Evolutionary conservation across 2,888 invertebrate genomes (phyloP).

Genomic region (Rhimphoctona megacephalus): DNA sequence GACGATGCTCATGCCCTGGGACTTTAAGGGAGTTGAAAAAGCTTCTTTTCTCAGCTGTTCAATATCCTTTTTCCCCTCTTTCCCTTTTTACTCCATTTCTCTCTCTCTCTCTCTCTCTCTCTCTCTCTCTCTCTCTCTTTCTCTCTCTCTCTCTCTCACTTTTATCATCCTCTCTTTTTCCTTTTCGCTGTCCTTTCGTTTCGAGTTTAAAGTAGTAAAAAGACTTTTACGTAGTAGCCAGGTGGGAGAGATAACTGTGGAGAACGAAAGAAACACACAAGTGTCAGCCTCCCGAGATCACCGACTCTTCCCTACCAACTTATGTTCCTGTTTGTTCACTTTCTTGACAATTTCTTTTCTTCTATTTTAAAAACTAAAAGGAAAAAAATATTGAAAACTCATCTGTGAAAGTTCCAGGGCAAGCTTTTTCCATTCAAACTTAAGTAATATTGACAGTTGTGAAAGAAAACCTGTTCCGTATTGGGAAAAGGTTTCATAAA

Average conservation of each 20-base stretch:
- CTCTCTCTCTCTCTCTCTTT: neutral
- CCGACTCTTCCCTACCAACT: constrained; percentile 22
- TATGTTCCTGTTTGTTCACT: constrained; percentile 32
- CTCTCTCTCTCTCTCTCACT: neutral
- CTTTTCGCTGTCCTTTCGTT: neutral
- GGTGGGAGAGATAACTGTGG: constrained; percentile 45
- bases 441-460: neutral
- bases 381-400: neutral
- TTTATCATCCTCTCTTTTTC: neutral
- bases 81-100: neutral
- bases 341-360: neutral
- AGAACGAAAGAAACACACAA: constrained; percentile 37
- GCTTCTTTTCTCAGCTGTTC: constrained; percentile 17
- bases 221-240: constrained; percentile 20
- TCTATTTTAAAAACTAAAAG: neutral
- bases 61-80: constrained; percentile 9
- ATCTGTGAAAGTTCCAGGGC: neutral
- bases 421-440: neutral
- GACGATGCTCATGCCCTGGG: constrained; percentile 22
- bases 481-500: too few relatives aligned
- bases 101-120: neutral
- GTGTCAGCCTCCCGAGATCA: constrained; percentile 43
- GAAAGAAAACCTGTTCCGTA: too few relatives aligned
- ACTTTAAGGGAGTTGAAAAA: constrained; percentile 57
- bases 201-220: constrained; percentile 33